Conservation (phyloP, 2,888 invertebrate genomes). For the Anarsia innoxiella region DNA sequence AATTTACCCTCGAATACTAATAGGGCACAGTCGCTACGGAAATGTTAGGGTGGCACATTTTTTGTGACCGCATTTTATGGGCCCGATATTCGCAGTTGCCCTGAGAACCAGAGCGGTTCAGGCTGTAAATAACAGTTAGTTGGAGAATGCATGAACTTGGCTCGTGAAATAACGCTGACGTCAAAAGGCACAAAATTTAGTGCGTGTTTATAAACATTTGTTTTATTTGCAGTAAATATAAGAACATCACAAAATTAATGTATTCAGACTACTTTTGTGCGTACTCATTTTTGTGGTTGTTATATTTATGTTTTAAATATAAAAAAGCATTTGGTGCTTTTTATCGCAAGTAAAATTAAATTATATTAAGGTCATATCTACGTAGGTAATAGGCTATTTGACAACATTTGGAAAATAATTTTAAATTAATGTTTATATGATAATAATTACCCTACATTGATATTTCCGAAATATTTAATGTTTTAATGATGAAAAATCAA, state of each 20-base stretch:
- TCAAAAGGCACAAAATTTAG: slow-evolving; percentile 16
- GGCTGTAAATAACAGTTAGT: slow-evolving; percentile 31
- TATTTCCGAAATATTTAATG: too few species aligned
- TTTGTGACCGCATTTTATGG: slow-evolving; percentile 37
- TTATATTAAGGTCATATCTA: too few species aligned
- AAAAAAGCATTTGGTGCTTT: not conserved
- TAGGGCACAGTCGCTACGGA: slow-evolving; percentile 32
- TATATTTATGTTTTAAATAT: not conserved
- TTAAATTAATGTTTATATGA: too few species aligned
- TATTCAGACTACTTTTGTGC: not conserved
- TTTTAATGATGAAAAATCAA: too few species aligned
- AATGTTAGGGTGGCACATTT: slow-evolving; percentile 30
- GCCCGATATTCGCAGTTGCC: slow-evolving; percentile 28
- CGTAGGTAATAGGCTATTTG: too few species aligned
- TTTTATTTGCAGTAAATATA: slow-evolving; percentile 4
- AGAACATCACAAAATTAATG: too few species aligned
- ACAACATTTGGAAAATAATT: too few species aligned
- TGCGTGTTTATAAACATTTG: slow-evolving; percentile 12
- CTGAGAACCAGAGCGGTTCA: slow-evolving; percentile 23
- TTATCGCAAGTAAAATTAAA: too few species aligned
- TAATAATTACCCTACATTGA: too few species aligned
- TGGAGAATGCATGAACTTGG: slow-evolving; percentile 21
- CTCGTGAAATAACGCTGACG: slow-evolving; percentile 22
- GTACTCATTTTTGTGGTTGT: not conserved
- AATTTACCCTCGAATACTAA: slow-evolving; percentile 20